These are phyloP conservation scores for Cervus canadensis DNA, from an alignment of 2,113 vertebrate species.

Conservation along the genomic window DNA sequence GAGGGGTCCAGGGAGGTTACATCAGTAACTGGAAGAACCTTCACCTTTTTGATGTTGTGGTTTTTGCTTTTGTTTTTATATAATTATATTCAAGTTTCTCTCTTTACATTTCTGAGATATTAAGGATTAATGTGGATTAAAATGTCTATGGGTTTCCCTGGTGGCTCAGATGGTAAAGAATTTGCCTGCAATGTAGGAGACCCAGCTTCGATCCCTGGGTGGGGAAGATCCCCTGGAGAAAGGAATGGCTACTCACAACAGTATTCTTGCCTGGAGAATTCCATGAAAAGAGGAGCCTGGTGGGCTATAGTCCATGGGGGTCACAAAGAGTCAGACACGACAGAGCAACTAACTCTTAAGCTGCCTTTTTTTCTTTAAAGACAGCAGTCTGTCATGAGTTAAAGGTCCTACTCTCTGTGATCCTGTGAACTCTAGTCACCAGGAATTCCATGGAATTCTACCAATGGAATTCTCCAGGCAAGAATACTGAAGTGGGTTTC, in stretches of 20 bases:
- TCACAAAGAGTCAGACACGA: background rate
- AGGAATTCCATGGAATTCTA: background rate
- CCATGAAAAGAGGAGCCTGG: background rate
- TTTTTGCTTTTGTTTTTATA: background rate
- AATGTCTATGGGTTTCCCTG: background rate
- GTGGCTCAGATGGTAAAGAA: background rate
- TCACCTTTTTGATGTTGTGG: background rate
- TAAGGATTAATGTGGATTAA: background rate
- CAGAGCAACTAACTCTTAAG: background rate
- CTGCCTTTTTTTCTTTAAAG: constrained; percentile 12
- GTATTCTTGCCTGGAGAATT: background rate
- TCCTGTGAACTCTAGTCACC: background rate
- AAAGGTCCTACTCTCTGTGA: background rate
- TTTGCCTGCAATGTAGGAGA: background rate
- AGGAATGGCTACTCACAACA: background rate
- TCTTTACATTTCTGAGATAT: background rate
- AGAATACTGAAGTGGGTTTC: background rate
- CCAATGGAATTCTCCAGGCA: background rate
- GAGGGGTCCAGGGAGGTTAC: background rate
- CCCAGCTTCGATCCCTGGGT: background rate
- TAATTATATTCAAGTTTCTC: background rate
- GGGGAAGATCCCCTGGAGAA: background rate
- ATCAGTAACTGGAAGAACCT: background rate
- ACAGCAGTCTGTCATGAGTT: background rate
- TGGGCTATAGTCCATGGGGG: background rate